Base-by-base conservation (phyloP, 2,113 vertebrate species). In the Engraulis encrasicolus region DNA sequence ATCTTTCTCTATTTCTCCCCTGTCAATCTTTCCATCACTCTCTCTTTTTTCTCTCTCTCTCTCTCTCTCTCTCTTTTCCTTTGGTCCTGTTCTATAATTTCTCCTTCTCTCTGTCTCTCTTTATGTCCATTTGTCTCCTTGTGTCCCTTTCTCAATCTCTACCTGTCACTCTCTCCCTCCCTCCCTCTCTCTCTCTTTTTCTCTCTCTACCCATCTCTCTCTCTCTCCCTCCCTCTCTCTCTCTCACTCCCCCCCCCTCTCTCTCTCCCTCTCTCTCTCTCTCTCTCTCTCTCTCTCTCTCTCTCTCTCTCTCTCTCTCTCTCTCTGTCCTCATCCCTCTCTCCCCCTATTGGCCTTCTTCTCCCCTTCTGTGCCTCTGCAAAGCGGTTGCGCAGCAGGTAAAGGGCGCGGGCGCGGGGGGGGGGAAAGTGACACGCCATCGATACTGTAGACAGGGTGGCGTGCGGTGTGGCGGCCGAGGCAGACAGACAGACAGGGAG, bases 381-480 rank as follows among this genome's bases (percentile, higher is more conserved):
- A 27, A 74, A 74, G 31, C 27, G 15, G 66, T 74, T 15, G 9
- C 49, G 52, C 40, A 77, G 66, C 79, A 74, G 85, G 82, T 83
- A 80, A 83, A 82, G 74, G 82, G 78, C 82, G 79, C 15, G 71
- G 54, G n/a, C n/a, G n/a, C n/a, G n/a, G n/a, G n/a, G n/a, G n/a
- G n/a, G n/a, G n/a, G 6, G 61, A 27, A 78, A 79, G 48, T 80
- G n/a, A 31, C 50, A 45, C 50, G 38, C 20, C 79, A 82, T 74
- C 74, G 48, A 80, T 40, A 71, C 79, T 79, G 37, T 34, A 78
- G 54, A 71, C 66, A 49, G 52, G 74, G 90, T 92, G 90, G 6
- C 90, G 91, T 94, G 95, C 95, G 93, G 89, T 31, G 31, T 11
- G 12, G 9, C 1, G 92, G 91, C 88, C 91, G 90, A 89, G n/a